These are phyloP conservation scores for Cynocephalus volans DNA, from an alignment of 2,113 vertebrate genomes.

Conservation along the genomic window DNA sequence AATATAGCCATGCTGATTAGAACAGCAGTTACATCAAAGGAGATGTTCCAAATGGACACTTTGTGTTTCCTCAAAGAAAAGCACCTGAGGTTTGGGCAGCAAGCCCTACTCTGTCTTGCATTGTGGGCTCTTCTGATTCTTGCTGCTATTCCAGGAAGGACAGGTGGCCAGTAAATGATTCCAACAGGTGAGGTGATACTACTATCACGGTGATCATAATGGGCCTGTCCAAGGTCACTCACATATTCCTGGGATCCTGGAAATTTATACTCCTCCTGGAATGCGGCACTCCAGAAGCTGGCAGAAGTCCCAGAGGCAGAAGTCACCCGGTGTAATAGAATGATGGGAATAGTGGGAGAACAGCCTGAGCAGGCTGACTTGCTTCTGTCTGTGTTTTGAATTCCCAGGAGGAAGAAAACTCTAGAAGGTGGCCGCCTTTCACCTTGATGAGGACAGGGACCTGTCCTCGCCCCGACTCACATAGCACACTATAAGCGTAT, in stretches of 20 bases:
- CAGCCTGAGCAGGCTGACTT: not conserved
- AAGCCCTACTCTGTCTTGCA: not conserved
- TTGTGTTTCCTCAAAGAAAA: not conserved
- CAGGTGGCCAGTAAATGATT: not conserved
- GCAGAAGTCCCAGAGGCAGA: not conserved
- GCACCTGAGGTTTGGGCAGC: not conserved
- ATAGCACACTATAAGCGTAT: rapidly evolving
- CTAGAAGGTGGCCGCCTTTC: not conserved
- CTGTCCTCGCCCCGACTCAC: rapidly evolving
- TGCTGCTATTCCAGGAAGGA: not conserved
- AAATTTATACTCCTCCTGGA: not conserved
- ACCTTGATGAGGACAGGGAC: not conserved
- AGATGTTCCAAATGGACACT: not conserved
- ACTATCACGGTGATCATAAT: rapidly evolving
- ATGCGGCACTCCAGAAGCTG: not conserved
- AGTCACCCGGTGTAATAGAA: not conserved
- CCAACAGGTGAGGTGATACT: not conserved
- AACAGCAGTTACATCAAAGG: not conserved
- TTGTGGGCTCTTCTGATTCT: not conserved
- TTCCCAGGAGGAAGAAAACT: not conserved
- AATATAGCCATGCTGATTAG: not conserved
- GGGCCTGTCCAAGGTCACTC: not conserved
- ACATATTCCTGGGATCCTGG: not conserved
- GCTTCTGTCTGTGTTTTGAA: not conserved
- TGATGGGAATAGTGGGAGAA: not conserved